Evolutionary conservation across 2,113 vertebrate genomes (phyloP), one percentile per base, ranked within the genome.

Genomic region (Agapornis roseicollis): DNA sequence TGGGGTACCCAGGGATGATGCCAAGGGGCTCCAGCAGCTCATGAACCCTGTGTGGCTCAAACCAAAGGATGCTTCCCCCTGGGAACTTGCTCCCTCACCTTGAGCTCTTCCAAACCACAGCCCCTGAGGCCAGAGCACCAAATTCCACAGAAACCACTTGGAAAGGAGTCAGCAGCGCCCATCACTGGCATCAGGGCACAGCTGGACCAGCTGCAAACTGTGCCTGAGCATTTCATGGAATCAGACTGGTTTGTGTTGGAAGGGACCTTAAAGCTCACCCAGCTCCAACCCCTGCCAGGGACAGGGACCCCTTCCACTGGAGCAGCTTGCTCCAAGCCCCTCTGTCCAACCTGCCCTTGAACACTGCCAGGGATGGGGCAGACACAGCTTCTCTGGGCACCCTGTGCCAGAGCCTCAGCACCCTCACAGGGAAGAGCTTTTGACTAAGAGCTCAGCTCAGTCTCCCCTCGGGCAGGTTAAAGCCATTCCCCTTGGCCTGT

Each of bases 151-250:
- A 65, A 8, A 7, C 11, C 4, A 2, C 53, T 28, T 14, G 5
- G 28, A 42, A 79, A 50, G 0, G 1, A 23, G 6, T 13, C 12
- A 6, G 44, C 44, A 77, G 23, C 1, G 0, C 39, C 69, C 20
- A 0, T 3, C 22, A 1, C 1, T 1, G 55, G 44, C 74, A 33
- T 0, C 0, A 0, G 16, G 33, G 47, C 35, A 41, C 2, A 2
- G n/a, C 9, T 2, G 0, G 13, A 52, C 27, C 80, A 42, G 79
- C 91, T 70, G 39, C 44, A 28, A 70, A 39, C 41, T 5, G 6
- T 8, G 66, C 19, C 65, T 13, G n/a, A 27, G 29, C 29, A 29
- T 33, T 2, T 46, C 41, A 37, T n/a, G 63, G 5, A 42, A 28
- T 4, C 44, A 58, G 56, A 24, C 9, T 58, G 56, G 56, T 58